A percentile compares a stretch with the other conserved stretches of the same genome.
phyloP scores from a whole-genome alignment of 2,797 vertebrate genomes.

The Eupleurogrammus muticus region DNA sequence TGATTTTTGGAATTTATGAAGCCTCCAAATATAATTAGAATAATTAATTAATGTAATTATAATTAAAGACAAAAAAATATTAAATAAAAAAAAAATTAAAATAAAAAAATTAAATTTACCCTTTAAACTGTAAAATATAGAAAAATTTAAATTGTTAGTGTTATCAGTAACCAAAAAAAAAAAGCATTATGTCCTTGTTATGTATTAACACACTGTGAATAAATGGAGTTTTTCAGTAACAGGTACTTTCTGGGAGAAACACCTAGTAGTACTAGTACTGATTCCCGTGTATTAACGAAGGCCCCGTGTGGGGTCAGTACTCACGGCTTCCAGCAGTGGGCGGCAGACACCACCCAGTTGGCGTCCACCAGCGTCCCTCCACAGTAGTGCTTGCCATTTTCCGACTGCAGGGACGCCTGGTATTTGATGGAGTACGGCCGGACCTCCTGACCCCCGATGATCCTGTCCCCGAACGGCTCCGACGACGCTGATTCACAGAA shows the following conservation, averaged over 20 bases:
- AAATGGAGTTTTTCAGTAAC: too few relatives aligned
- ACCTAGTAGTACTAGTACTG: too few relatives aligned
- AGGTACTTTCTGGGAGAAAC: too few relatives aligned
- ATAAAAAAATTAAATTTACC: too few relatives aligned
- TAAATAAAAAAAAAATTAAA: too few relatives aligned
- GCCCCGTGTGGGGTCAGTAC: conserved; percentile 68
- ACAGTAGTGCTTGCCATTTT: conserved; percentile 73
- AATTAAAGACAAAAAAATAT: too few relatives aligned
- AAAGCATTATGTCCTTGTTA: neutral
- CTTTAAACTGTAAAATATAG: neutral
- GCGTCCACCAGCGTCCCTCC: conserved; percentile 78
- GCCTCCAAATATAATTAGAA: too few relatives aligned
- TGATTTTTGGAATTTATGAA: too few relatives aligned
- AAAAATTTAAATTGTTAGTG: neutral
- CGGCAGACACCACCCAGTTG: conserved; percentile 85
- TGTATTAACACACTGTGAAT: neutral
- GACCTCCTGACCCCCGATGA: conserved; percentile 84
- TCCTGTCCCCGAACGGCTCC: conserved; percentile 69
- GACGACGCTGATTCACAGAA: neutral
- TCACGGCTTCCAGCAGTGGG: conserved; percentile 87
- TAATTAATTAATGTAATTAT: too few relatives aligned
- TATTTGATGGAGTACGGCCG: conserved; percentile 77
- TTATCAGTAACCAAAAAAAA: neutral
- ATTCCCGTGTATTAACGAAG: too few relatives aligned
- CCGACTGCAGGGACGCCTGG: conserved; percentile 78